Base-by-base conservation (phyloP, 2,113 vertebrate species). In the Petrocephalus zakoni region DNA sequence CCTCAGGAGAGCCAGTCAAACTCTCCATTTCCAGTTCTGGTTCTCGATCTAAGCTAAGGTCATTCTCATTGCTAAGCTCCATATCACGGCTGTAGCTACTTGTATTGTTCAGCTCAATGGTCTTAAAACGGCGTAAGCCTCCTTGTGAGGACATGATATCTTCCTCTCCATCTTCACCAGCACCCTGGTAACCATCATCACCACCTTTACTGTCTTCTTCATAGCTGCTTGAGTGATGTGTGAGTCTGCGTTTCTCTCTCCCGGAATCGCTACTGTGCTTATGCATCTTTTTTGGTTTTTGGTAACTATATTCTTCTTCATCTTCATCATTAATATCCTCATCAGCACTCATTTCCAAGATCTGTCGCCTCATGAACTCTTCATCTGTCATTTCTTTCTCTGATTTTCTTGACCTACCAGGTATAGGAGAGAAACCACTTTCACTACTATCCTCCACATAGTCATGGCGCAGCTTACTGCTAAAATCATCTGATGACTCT, bases 1-100 rank as follows among this genome's bases (percentile, higher is more conserved):
- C 98, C 89, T 99, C 98, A 0, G 98, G 98, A 0, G 98, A 99
- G 55, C 98, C 98, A 0, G 98, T 99, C 87, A 99, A 93, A 92
- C 98, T 99, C 93, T 99, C 98, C 98, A 99, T 99, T 94, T 99
- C 98, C 81, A 99, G 94, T 93, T 99, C 98, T 0, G 98, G 98
- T 90, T 99, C 98, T 89, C 96, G 91, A 88, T 97, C 96, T 89
- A 96, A 89, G 89, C 94, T 94, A 88, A 97, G 88, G 42, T 99
- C 97, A 1, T 96, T 94, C 86, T 98, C 97, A 89, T 95, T 95
- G 90, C 94, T 94, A 86, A 97, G 94, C 91, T 98, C 98, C 91
- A 97, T 96, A 78, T 98, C 98, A 61, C 96, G 96, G 88, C 96
- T 92, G 0, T 97, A 99, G 91, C 96, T 95, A 15, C 96, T 98